Conservation (phyloP, 2,797 vertebrate genomes). For the Denticeps clupeoides region DNA sequence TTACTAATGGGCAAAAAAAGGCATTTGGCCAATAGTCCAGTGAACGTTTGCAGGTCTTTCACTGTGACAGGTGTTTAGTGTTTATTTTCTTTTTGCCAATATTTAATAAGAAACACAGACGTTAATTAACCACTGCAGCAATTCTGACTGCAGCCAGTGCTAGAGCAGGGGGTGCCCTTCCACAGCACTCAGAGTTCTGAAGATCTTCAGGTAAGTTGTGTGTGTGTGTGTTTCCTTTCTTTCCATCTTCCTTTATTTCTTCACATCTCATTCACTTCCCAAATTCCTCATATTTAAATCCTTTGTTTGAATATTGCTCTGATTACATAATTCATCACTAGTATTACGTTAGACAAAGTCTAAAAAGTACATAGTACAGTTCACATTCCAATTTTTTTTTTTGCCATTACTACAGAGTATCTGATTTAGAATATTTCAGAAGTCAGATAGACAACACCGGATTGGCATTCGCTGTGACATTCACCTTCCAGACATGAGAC, state of each 20-base stretch:
- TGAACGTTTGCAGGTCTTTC: constrained; percentile 98
- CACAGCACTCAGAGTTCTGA: constrained; percentile 77
- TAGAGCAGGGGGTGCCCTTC: constrained; percentile 92
- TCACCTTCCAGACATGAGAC: constrained; percentile 20
- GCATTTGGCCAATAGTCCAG: constrained; percentile 39
- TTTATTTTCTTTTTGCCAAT: constrained; percentile 17
- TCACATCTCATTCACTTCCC: too few species aligned
- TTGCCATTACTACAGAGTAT: too few species aligned
- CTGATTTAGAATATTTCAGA: too few species aligned
- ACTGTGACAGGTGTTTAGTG: constrained; percentile 40
- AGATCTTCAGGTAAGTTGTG: constrained; percentile 1
- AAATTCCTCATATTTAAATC: background rate
- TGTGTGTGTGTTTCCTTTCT: background rate
- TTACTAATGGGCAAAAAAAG: background rate
- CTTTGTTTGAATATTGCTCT: background rate
- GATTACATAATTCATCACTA: background rate
- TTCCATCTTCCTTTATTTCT: background rate
- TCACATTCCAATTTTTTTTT: background rate
- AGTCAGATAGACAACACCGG: too few species aligned
- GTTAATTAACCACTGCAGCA: constrained; percentile 78
- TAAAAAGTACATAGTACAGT: too few species aligned
- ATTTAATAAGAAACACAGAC: too few species aligned
- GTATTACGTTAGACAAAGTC: too few species aligned
- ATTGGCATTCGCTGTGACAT: too few species aligned
- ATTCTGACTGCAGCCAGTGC: constrained; percentile 76